Conservation (phyloP, 2,888 invertebrate species). For the Perdita meconis region DNA sequence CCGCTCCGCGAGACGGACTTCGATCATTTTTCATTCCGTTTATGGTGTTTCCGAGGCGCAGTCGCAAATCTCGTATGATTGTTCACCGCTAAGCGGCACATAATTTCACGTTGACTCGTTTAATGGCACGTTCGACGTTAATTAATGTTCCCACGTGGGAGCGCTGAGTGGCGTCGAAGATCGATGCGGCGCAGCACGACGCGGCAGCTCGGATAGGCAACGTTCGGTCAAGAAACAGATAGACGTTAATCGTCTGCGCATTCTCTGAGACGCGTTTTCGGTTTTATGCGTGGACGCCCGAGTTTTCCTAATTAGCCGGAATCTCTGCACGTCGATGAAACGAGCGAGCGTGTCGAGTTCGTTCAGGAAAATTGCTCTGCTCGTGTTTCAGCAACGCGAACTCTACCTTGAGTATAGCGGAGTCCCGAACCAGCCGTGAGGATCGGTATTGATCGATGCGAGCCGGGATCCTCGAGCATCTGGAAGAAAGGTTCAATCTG, state of each 20-base stretch:
- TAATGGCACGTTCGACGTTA: constrained; percentile 27
- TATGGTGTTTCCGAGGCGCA: constrained; percentile 7
- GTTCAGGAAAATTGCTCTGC: no score
- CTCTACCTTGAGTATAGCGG: no score
- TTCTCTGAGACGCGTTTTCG: no score
- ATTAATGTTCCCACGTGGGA: constrained; percentile 4
- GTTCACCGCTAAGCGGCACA: constrained; percentile 27
- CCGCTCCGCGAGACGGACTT: not conserved
- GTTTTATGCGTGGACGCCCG: no score
- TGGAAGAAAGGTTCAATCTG: constrained; percentile 1
- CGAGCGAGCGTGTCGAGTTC: no score
- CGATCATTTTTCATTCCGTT: constrained; percentile 46
- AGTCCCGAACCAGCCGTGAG: no score
- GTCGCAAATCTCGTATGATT: not conserved
- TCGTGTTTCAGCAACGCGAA: no score
- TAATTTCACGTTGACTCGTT: constrained; percentile 38
- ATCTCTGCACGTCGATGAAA: no score
- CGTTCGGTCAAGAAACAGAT: not conserved
- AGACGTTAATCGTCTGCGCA: not conserved
- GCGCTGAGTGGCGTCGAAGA: not conserved
- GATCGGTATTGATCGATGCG: no score
- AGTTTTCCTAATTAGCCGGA: no score
- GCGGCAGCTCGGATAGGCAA: no score
- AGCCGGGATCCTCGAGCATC: not conserved
- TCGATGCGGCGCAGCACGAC: no score